Evolutionary conservation across 2,797 vertebrate species (phyloP).

Genomic region (Cetoscarus ocellatus): DNA sequence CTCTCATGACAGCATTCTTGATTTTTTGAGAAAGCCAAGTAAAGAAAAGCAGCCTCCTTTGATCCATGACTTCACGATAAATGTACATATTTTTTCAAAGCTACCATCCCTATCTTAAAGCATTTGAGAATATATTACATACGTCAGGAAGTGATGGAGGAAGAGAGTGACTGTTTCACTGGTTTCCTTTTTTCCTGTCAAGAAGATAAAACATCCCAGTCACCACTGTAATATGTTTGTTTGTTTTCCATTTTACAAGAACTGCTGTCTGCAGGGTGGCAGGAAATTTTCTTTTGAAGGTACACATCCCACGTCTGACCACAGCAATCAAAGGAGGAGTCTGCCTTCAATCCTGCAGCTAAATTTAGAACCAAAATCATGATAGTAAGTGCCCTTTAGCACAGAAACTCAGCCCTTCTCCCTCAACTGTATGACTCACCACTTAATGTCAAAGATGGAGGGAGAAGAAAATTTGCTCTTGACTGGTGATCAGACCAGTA

Average conservation of each 20-base stretch:
- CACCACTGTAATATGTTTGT: conserved; percentile 11
- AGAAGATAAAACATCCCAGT: conserved; percentile 30
- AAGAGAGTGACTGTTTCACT: conserved; percentile 19
- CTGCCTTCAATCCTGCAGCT: neutral
- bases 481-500: conserved; percentile 7
- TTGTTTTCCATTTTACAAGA: conserved; percentile 1
- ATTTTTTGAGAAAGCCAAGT: conserved; percentile 35
- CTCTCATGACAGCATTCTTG: conserved; percentile 21
- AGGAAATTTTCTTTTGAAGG: conserved; percentile 6
- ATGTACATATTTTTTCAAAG: conserved; percentile 18
- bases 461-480: neutral
- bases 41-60: conserved; percentile 19
- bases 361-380: neutral
- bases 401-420: neutral
- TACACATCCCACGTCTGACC: conserved; percentile 11
- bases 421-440: neutral
- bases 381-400: neutral
- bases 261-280: neutral
- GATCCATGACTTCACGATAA: conserved; percentile 35
- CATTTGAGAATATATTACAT: conserved; percentile 19
- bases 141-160: conserved; percentile 27
- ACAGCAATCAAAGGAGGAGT: neutral
- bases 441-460: neutral
- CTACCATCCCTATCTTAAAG: conserved; percentile 21
- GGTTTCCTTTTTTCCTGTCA: conserved; percentile 22